A percentile compares a stretch with the other conserved stretches of the same genome.
phyloP scores from a whole-genome alignment of 1,140 invertebrate genomes.

The Elymnias hypermnestra region DNA sequence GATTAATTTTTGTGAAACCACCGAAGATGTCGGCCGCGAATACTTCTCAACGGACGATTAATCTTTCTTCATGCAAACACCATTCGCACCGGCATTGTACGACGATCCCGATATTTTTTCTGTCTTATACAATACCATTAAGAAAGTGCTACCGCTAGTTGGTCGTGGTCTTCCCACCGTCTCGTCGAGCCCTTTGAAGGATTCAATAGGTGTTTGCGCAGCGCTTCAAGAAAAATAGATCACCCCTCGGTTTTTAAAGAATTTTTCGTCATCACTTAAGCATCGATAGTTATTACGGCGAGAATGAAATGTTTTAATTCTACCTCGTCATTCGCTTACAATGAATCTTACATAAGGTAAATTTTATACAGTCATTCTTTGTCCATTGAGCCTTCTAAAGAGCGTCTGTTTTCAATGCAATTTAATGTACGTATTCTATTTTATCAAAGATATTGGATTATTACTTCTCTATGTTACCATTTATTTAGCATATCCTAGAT shows the following conservation, averaged over 20 bases:
- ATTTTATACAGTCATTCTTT: constrained; percentile 66
- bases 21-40: constrained; percentile 43
- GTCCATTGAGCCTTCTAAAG: constrained; percentile 32
- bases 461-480: too few relatives aligned
- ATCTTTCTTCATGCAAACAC: constrained; percentile 63
- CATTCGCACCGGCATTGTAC: constrained; percentile 56
- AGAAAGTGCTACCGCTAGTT: constrained; percentile 68
- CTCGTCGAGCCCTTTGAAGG: constrained; percentile 64
- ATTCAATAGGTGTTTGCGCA: constrained; percentile 74
- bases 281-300: constrained; percentile 70
- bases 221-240: constrained; percentile 54
- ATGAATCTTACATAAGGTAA: constrained; percentile 44
- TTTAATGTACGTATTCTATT: constrained; percentile 12
- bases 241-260: constrained; percentile 60
- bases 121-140: constrained; percentile 69
- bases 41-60: constrained; percentile 56
- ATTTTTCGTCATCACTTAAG: constrained; percentile 62
- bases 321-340: constrained; percentile 66
- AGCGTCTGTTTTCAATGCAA: constrained; percentile 16
- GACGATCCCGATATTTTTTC: constrained; percentile 64
- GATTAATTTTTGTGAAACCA: constrained; percentile 68
- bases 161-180: constrained; percentile 48
- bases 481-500: too few relatives aligned
- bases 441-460: too few relatives aligned
- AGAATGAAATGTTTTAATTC: constrained; percentile 69